Percentiles rank a stretch among this genome's conserved stretches.
Conservation (phyloP, 1,140 invertebrate species). For the Dendroctonus valens region DNA sequence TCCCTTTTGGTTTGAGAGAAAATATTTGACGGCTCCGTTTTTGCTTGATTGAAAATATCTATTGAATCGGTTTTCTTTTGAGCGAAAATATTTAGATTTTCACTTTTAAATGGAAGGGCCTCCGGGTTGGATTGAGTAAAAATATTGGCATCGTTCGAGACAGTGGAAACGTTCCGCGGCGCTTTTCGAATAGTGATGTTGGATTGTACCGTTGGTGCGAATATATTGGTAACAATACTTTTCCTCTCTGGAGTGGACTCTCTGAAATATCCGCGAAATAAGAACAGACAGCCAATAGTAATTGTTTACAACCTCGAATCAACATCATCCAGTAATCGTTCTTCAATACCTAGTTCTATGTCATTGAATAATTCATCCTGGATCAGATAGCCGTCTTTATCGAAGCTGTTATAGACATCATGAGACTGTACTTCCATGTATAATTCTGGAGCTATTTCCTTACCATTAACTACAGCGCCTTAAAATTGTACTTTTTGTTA, state of each 20-base stretch:
- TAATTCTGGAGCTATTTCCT: constrained; percentile 54
- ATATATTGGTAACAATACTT: constrained; percentile 20
- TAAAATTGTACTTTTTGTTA: constrained; percentile 3
- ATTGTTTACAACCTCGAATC: constrained; percentile 14
- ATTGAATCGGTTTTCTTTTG: not conserved
- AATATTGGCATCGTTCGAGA: constrained; percentile 10
- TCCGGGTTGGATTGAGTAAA: constrained; percentile 26
- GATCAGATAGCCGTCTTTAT: constrained; percentile 59
- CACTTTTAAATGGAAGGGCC: too few relatives aligned
- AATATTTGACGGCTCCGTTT: constrained; percentile 8
- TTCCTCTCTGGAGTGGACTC: constrained; percentile 29
- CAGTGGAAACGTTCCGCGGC: too few relatives aligned
- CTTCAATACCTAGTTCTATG: constrained; percentile 29
- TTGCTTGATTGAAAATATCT: constrained; percentile 26
- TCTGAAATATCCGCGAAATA: constrained; percentile 6
- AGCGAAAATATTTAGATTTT: constrained; percentile 10
- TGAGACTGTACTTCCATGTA: constrained; percentile 52
- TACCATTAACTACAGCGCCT: constrained; percentile 66
- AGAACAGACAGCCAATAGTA: not conserved
- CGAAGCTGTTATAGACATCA: constrained; percentile 66
- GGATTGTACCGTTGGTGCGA: constrained; percentile 7
- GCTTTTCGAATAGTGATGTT: too few relatives aligned
- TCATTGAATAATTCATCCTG: constrained; percentile 50
- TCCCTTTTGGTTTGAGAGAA: constrained; percentile 7
- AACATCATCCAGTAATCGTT: constrained; percentile 20